Percentiles rank a stretch among this genome's conserved stretches.
Evolutionary conservation across 2,113 vertebrate genomes (phyloP).

Genomic region (Excalfactoria chinensis): DNA sequence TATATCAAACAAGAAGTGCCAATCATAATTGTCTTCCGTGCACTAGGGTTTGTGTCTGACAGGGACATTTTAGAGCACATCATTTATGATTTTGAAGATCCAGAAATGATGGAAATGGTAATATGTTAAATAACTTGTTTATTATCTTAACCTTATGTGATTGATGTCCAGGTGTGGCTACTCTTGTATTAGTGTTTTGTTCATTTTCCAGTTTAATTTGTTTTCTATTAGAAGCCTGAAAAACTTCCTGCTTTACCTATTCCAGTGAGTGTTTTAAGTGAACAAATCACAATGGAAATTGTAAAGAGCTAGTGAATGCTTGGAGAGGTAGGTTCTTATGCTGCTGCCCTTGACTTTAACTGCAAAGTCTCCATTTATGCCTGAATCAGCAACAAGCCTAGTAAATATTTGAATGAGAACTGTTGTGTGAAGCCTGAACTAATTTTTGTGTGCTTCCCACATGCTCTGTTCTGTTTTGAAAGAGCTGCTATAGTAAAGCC

Average conservation of each 20-base stretch:
- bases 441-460: not conserved
- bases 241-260: not conserved
- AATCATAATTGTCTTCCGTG: constrained; percentile 98
- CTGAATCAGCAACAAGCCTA: not conserved
- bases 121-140: constrained; percentile 3
- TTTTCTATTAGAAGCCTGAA: not conserved
- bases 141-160: not conserved
- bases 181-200: not conserved
- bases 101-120: constrained; percentile 99
- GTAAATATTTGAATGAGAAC: not conserved
- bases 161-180: not conserved
- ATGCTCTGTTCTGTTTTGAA: not conserved
- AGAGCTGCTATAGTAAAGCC: not conserved
- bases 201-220: not conserved
- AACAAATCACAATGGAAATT: not conserved
- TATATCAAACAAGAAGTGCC: constrained; percentile 99
- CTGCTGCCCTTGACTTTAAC: not conserved
- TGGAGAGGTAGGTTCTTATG: not conserved
- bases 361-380: not conserved
- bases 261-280: not conserved
- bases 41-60: constrained; percentile 96
- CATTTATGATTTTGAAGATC: constrained; percentile 98
- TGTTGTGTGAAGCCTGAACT: not conserved
- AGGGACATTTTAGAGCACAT: constrained; percentile 98
- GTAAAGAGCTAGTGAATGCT: not conserved